Base-by-base conservation (phyloP, 2,113 vertebrate species). In the Cinclus mexicanus region DNA sequence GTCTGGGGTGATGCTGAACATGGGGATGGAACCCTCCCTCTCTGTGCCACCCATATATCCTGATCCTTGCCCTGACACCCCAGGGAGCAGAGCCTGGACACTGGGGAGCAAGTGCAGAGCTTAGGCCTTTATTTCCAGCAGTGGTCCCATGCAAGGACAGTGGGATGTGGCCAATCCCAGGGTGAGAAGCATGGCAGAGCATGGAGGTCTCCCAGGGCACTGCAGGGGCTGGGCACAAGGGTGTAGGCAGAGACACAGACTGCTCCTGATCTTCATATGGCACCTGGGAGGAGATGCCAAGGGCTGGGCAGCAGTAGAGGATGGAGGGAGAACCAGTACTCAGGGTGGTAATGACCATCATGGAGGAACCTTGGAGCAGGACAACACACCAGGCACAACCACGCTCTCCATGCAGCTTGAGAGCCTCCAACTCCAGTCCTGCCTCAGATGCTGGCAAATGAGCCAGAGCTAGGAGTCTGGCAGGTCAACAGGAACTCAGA, bases 51-150 rank as follows among this genome's bases (percentile, higher is more conserved):
- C 53, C 55, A 19, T 21, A 7, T 4, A 6, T 25, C 72, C 67
- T 39, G 19, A 19, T 31, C 56, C 64, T 64, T 78, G 35, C 42
- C 69, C 52, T 2, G 2, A 37, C 35, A 24, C 41, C 8, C 37
- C 3, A 49, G 13, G 14, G 9, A 71, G 20, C 53, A 65, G 28
- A 93, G 42, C 25, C 49, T 46, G 55, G 68, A 94, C 3, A 1
- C 85, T 33, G n/a, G 31, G 4, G 15, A 31, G 35, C 0, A 3
- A 41, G 7, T 71, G 55, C 37, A 86, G 88, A 92, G 71, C 67
- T 94, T 56, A 79, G 57, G 53, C 33, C 83, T 97, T 97, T 97
- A 97, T 95, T 97, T 93, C 37, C 69, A 71, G 65, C 49, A 61
- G 59, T 1, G 14, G 82, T 55, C 23, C 74, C 13, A 29, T 0